Percentiles rank a stretch among this genome's conserved stretches.
Evolutionary conservation across 2,888 invertebrate species (phyloP).

Genomic region (Magallana nippona): DNA sequence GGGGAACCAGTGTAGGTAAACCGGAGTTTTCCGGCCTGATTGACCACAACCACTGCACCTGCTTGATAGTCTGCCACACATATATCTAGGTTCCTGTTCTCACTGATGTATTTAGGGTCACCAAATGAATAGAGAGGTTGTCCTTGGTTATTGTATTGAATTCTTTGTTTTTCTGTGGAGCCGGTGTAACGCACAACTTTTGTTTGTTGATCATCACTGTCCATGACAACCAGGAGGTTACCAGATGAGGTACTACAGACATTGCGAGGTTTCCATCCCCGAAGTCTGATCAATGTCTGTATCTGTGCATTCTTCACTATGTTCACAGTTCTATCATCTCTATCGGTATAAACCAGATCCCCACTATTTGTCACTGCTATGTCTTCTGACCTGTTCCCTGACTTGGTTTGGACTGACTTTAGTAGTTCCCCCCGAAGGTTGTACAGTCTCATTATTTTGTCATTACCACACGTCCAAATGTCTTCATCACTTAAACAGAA

Average conservation of each 20-base stretch:
- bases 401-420: background rate
- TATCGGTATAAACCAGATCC: background rate
- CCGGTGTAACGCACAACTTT: background rate
- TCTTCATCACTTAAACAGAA: background rate
- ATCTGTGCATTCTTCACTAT: background rate
- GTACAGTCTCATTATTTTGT: background rate
- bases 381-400: background rate
- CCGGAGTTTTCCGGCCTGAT: background rate
- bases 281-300: background rate
- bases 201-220: constrained; percentile 1
- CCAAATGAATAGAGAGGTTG: background rate
- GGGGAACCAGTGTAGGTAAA: background rate
- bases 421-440: background rate
- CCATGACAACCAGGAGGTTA: background rate
- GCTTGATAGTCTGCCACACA: background rate
- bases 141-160: background rate
- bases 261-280: background rate
- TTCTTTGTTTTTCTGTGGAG: background rate
- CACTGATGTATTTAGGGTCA: background rate
- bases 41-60: background rate
- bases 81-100: constrained; percentile 5
- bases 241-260: background rate
- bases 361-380: background rate
- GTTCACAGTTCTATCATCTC: background rate
- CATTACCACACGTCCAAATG: background rate